Evolutionary conservation across 1,140 invertebrate genomes (phyloP).

Genomic region (Archivesica marissinica): DNA sequence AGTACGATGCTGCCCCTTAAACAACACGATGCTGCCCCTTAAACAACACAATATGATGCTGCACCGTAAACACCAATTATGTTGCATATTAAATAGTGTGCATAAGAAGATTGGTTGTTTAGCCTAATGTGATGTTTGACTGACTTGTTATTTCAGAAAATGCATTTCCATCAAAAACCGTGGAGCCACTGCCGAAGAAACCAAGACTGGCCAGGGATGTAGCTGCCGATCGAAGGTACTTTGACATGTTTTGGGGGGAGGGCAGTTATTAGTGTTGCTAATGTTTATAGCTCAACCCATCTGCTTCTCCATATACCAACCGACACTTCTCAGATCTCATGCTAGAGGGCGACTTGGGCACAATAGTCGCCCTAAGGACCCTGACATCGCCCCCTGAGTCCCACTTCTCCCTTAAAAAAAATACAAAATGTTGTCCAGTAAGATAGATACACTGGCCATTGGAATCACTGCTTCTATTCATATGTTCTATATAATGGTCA

Average conservation of each 20-base stretch:
- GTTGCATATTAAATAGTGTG: neutral
- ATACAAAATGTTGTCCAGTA: too few species aligned
- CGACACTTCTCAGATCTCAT: neutral
- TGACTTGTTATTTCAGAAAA: neutral
- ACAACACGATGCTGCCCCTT: neutral
- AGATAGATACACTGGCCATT: too few species aligned
- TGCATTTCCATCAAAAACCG: neutral
- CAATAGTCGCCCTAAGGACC: neutral
- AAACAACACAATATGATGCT: neutral
- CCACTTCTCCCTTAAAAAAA: neutral
- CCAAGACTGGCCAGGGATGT: neutral
- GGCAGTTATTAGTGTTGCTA: neutral
- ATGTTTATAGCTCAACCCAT: neutral
- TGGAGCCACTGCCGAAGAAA: neutral
- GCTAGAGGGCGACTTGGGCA: too few species aligned
- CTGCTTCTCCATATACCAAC: neutral
- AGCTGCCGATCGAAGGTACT: neutral
- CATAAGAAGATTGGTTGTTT: neutral
- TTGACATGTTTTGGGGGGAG: neutral
- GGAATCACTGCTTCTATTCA: too few species aligned
- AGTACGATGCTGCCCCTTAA: neutral
- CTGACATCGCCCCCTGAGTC: neutral
- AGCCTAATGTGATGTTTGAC: neutral
- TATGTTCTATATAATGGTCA: too few species aligned
- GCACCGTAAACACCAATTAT: neutral